These are phyloP conservation scores for Andrena praecox DNA, from an alignment of 2,888 invertebrate genomes.

Conservation along the genomic window DNA sequence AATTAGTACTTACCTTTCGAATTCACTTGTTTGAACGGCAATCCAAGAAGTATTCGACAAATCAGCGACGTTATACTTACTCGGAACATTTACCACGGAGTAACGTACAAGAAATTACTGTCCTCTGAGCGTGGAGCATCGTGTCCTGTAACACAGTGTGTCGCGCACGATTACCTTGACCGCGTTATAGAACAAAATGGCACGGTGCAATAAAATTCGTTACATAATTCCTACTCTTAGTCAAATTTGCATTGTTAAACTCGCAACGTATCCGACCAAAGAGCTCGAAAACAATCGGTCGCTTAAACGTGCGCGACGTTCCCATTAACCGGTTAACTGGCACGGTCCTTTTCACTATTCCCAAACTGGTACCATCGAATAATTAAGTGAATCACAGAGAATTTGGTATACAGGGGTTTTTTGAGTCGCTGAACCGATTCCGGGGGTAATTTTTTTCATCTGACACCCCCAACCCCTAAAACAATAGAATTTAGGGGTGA, in stretches of 20 bases:
- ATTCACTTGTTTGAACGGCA: not conserved
- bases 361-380: no score
- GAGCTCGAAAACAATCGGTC: constrained; percentile 17
- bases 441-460: no score
- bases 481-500: no score
- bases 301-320: constrained; percentile 32
- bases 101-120: not conserved
- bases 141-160: constrained; percentile 7
- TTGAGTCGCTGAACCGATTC: no score
- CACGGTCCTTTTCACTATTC: no score
- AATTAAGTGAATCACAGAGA: no score
- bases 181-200: constrained; percentile 5
- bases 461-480: no score
- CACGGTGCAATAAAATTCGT: constrained; percentile 1
- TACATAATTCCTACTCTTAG: constrained; percentile 7
- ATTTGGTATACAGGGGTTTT: no score
- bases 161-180: constrained; percentile 31
- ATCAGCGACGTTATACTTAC: not conserved
- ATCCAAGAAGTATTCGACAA: not conserved
- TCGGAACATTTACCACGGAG: not conserved
- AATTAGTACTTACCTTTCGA: constrained; percentile 2
- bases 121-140: constrained; percentile 36
- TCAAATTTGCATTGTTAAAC: constrained; percentile 23
- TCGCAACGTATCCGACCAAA: not conserved
- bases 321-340: no score